Percentiles rank a stretch among this genome's conserved stretches.
These are phyloP conservation scores for Parnassius glacialis DNA, from an alignment of 2,888 invertebrate species.

Conservation along the genomic window DNA sequence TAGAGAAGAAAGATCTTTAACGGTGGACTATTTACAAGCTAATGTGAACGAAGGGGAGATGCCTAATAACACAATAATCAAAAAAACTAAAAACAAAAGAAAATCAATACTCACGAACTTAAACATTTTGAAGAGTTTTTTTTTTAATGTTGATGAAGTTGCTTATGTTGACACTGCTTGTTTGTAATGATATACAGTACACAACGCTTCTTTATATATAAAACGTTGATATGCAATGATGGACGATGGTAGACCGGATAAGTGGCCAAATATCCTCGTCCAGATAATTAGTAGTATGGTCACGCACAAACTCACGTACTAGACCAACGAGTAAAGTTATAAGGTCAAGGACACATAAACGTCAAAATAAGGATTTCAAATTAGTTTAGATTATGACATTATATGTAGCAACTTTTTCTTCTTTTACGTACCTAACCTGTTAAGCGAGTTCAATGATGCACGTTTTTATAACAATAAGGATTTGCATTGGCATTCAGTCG, in stretches of 20 bases:
- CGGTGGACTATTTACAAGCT: too few relatives aligned
- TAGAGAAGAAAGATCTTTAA: too few relatives aligned
- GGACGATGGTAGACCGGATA: slow-evolving; percentile 52
- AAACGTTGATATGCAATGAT: slow-evolving; percentile 39
- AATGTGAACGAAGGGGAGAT: too few relatives aligned
- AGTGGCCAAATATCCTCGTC: slow-evolving; percentile 61
- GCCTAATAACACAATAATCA: too few relatives aligned
- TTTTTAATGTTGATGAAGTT: slow-evolving; percentile 31
- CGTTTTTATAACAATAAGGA: not conserved
- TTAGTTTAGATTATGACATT: slow-evolving; percentile 8
- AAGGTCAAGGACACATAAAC: slow-evolving; percentile 50
- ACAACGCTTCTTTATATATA: slow-evolving; percentile 42
- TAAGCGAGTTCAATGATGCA: not conserved
- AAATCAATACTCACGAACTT: slow-evolving; percentile 66
- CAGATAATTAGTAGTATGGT: slow-evolving; percentile 47
- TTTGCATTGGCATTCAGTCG: too few relatives aligned
- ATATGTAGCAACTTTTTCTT: not conserved
- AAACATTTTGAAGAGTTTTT: slow-evolving; percentile 58
- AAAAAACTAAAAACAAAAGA: too few relatives aligned
- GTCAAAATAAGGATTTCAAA: slow-evolving; percentile 17
- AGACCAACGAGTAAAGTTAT: slow-evolving; percentile 46
- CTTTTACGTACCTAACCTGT: not conserved
- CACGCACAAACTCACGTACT: slow-evolving; percentile 63
- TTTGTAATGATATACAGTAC: slow-evolving; percentile 35
- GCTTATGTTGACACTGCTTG: slow-evolving; percentile 28